A percentile compares a stretch with the other conserved stretches of the same genome.
Conservation (phyloP, 2,113 vertebrate species). For the Lophotis ruficrista region DNA sequence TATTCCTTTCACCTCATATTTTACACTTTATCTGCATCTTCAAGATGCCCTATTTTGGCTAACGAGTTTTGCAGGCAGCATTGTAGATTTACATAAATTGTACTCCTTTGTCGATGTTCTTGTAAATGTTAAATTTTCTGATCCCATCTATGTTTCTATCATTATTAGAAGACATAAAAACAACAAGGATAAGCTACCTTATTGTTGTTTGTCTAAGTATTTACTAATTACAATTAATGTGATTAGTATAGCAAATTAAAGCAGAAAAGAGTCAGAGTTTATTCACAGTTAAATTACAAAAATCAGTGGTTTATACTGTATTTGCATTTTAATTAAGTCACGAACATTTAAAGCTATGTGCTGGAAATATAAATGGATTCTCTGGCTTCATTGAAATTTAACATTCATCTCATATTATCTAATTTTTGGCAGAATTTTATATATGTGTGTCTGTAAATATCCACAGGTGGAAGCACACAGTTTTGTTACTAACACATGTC, state of each 20-base stretch:
- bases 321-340: conserved; percentile 53
- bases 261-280: conserved; percentile 19
- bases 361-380: background rate
- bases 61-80: background rate
- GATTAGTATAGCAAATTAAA: conserved; percentile 36
- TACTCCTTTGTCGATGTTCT: background rate
- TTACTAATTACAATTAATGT: conserved; percentile 44
- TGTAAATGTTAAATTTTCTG: background rate
- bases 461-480: background rate
- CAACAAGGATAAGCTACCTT: background rate
- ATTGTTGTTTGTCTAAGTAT: conserved; percentile 4
- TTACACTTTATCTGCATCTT: background rate
- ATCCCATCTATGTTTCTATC: background rate
- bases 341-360: background rate
- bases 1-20: background rate
- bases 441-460: background rate
- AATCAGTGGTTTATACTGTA: conserved; percentile 18
- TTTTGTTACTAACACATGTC: background rate
- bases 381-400: background rate
- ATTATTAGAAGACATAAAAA: background rate
- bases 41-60: background rate
- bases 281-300: conserved; percentile 19
- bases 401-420: background rate
- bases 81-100: background rate
- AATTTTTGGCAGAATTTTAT: background rate